These are phyloP conservation scores for Silurus meridionalis DNA, from an alignment of 2,113 vertebrate genomes.

Conservation along the genomic window DNA sequence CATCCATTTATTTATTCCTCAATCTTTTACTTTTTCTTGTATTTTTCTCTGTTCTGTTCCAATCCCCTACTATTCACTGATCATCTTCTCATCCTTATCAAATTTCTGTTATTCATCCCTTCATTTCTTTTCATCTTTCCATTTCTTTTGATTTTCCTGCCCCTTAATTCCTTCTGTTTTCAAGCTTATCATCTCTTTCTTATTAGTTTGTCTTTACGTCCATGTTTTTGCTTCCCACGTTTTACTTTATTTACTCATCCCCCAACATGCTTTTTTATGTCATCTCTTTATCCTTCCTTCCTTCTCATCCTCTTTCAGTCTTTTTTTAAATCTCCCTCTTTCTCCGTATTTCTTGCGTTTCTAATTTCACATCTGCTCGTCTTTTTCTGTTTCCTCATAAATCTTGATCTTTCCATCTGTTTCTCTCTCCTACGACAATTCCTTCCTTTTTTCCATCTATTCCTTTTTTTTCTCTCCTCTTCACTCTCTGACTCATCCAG, in stretches of 20 bases:
- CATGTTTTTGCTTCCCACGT: neutral
- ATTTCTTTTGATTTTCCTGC: neutral
- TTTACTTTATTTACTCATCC: neutral
- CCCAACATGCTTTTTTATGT: neutral
- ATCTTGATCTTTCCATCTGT: neutral
- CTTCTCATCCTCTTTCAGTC: neutral
- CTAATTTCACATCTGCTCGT: conserved; percentile 10
- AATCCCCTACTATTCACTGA: neutral
- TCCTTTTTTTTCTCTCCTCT: neutral
- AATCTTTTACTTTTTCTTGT: too few relatives aligned
- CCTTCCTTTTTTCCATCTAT: neutral
- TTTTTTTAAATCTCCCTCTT: neutral
- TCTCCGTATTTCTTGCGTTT: neutral
- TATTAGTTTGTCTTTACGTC: neutral
- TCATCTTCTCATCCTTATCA: neutral
- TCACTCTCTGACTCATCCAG: neutral
- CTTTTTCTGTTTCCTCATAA: neutral
- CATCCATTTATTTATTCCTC: neutral
- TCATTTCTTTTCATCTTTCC: neutral
- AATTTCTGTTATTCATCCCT: neutral
- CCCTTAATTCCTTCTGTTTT: neutral
- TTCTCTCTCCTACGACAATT: neutral
- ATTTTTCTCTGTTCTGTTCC: conserved; percentile 22
- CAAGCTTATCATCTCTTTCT: neutral
- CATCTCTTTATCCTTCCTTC: neutral